Evolutionary conservation across 2,797 vertebrate species (phyloP), one percentile per base, ranked within the genome.

Genomic region (Enteromius fasciolatus): DNA sequence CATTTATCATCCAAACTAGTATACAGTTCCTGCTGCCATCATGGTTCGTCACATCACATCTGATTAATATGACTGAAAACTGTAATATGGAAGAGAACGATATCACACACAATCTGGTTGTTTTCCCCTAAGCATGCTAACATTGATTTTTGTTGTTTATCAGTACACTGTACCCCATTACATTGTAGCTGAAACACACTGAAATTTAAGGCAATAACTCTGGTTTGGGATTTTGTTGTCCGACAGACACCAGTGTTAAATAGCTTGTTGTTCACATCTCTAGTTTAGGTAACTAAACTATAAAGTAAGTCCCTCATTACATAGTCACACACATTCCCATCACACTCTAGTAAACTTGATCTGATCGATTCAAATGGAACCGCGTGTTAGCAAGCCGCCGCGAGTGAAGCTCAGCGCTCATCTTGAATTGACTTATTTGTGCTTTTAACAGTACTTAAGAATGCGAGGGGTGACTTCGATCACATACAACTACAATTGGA

Each of bases 181-280:
- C 10, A 79, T 75, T 73, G 86, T 69, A 91, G 86, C 86, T 52
- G 36, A 90, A 93, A 91, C 87, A 89, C 87, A 89, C 85, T 88
- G 41, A 93, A 91, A 93, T 91, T 90, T 91, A 91, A 94, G 94
- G 95, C 94, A 95, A 95, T 94, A 95, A 94, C 84, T 87, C 41
- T 82, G 75, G 17, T 81, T 82, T 83, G 84, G 68, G n/a, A 68
- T 72, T 82, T 83, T 66, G 59, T 84, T 78, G 66, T 84, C 59
- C 39, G n/a, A 73, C 52, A 52, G 25, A 72, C 46, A 36, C 41
- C 54, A 48, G 68, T 50, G 69, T 73, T 74, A 50, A 74, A 64
- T 39, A 41, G 14, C 78, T 48, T 72, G 50, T 63, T 79, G 31
- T 23, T 61, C 28, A 28, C 15, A 25, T 77, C 67, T 70, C 7